Base-by-base conservation (phyloP, 2,888 invertebrate species). In the Brachyptera risi region DNA sequence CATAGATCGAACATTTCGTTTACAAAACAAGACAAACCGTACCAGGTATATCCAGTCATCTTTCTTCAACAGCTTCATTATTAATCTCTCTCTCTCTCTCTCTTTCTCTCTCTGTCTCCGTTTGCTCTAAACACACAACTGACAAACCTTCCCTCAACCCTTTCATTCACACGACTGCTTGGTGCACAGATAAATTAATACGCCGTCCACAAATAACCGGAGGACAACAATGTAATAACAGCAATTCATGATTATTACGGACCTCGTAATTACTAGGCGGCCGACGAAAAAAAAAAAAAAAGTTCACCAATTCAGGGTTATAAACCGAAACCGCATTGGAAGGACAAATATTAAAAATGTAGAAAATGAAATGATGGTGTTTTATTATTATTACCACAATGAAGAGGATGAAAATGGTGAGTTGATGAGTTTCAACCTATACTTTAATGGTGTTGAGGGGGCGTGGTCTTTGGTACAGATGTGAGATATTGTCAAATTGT, bases 141-240 rank as follows among this genome's bases (percentile, higher is more conserved):
- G 50, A 24, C 11, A 23, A 51, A 26, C 23, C 50, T 27, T 27
- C 26, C 50, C 50, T 17, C 50, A 51, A 15, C 50, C 50, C 50
- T 51, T 17, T 15, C 26, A n/a, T 11, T 51, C 17, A 27, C 50
- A 51, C 42, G 42, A 42, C 42, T 42, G 50, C 27, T 17, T 27
- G n/a, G n/a, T n/a, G n/a, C n/a, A n/a, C n/a, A n/a, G n/a, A n/a
- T 51, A 27, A 51, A 51, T 51, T 51, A 51, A 51, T 51, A 51
- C 50, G n/a, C n/a, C 50, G 27, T 51, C 50, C 13, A 51, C 50
- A 51, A 51, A 51, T 27, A 51, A 51, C 26, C 50, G 50, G 27
- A 31, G 50, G 50, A 24, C 27, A 17, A 1, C 50, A n/a, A 11
- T 19, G 11, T 51, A 51, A 51, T 51, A 51, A 51, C 50, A 51